These are phyloP conservation scores for Todiramphus chloris DNA, from an alignment of 2,113 vertebrate species.

Conservation along the genomic window DNA sequence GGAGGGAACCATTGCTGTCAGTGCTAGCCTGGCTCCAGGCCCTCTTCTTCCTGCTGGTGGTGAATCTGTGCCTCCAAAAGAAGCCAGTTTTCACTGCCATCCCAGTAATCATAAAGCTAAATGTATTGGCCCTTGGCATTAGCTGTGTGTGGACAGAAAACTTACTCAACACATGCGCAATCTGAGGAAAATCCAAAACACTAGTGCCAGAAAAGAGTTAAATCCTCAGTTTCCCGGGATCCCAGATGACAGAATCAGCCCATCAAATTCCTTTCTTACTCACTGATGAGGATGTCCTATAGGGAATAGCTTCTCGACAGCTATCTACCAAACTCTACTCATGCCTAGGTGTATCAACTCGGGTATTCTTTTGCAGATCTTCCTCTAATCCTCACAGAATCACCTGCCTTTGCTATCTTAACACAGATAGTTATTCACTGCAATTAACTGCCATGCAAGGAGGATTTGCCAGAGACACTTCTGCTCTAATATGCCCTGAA, in stretches of 20 bases:
- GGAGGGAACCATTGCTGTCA: not conserved
- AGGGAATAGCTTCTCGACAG: not conserved
- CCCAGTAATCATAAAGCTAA: not conserved
- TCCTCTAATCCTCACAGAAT: not conserved
- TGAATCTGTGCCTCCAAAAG: not conserved
- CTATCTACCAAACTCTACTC: not conserved
- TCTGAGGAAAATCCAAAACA: not conserved
- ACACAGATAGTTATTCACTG: not conserved
- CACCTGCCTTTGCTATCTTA: not conserved
- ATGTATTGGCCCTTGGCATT: not conserved
- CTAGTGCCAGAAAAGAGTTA: not conserved
- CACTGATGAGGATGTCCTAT: not conserved
- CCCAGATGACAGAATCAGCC: not conserved
- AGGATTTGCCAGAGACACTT: not conserved
- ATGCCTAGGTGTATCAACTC: not conserved
- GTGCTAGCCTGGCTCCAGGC: not conserved
- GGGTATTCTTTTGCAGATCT: not conserved
- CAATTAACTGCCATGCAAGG: not conserved
- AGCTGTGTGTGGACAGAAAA: not conserved
- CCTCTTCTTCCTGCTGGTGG: constrained; percentile 1
- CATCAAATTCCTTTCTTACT: not conserved
- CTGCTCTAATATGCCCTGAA: not conserved
- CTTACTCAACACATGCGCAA: not conserved
- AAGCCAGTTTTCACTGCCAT: not conserved
- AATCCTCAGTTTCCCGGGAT: not conserved